Evolutionary conservation across 92 coral and sea anemone genomes (phyloP).

Genomic region (Palythoa grandiflora): DNA sequence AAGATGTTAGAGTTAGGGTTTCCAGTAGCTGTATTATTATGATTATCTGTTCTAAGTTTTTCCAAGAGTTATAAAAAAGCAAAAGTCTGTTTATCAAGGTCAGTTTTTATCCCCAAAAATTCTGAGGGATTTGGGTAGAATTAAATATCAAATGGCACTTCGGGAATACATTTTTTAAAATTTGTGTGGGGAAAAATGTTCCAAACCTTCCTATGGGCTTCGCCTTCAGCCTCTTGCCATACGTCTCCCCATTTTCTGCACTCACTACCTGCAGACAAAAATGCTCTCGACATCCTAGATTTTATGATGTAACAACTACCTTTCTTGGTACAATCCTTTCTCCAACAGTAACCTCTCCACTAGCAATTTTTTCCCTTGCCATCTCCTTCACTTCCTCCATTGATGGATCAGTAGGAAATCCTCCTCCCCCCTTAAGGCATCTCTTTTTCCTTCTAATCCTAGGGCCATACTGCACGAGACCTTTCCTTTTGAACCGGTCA

Average conservation of each 20-base stretch:
- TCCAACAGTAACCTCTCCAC: slow-evolving; percentile 22
- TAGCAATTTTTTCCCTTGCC: neutral
- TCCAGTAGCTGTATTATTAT: neutral
- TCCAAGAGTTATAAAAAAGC: neutral
- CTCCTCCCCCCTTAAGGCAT: neutral
- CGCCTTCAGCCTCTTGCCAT: neutral
- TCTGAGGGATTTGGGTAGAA: neutral
- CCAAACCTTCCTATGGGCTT: neutral
- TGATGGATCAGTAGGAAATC: neutral
- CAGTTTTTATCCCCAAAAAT: neutral
- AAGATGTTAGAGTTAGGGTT: neutral
- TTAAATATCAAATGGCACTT: no score
- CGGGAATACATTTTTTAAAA: neutral
- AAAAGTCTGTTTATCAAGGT: neutral
- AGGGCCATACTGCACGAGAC: neutral
- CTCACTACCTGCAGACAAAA: neutral
- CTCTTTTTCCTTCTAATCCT: slow-evolving; percentile 16
- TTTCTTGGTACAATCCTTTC: slow-evolving; percentile 13
- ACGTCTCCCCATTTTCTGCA: neutral
- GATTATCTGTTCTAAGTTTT: neutral
- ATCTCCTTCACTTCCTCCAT: neutral
- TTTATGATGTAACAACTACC: neutral
- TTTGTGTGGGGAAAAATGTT: neutral
- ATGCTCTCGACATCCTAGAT: neutral
- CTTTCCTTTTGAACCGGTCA: slow-evolving; percentile 34